Evolutionary conservation across 2,113 vertebrate genomes (phyloP).

Genomic region (Poeciliopsis turrubarensis): DNA sequence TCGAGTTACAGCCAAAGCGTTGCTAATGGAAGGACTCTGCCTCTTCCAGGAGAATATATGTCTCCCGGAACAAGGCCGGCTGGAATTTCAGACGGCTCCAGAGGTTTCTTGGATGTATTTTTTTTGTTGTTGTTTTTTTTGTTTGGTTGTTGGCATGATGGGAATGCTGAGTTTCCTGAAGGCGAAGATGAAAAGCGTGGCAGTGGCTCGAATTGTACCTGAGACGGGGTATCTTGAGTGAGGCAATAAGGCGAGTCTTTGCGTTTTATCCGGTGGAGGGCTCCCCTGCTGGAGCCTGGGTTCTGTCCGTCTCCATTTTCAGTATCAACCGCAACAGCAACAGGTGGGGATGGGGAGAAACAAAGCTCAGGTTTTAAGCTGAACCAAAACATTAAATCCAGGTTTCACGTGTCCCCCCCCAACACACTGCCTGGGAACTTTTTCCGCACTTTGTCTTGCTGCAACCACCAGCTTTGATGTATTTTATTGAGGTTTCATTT

Average conservation of each 20-base stretch:
- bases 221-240: neutral
- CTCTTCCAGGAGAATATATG: constrained; percentile 15
- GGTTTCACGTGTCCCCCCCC: no score
- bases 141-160: neutral
- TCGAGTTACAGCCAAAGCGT: constrained; percentile 24
- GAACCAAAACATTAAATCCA: constrained; percentile 22
- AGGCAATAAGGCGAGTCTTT: neutral
- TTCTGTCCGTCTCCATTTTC: constrained; percentile 33
- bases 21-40: constrained; percentile 37
- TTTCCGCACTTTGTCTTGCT: no score
- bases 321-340: constrained; percentile 36
- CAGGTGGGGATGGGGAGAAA: constrained; percentile 25
- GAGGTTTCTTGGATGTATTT: neutral
- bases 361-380: constrained; percentile 53
- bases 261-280: constrained; percentile 23
- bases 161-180: neutral
- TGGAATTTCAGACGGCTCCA: neutral
- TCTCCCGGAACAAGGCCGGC: neutral
- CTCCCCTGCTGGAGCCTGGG: constrained; percentile 9
- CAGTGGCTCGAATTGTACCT: neutral
- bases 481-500: no score
- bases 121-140: neutral
- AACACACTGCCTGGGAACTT: no score
- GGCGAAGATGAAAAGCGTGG: neutral
- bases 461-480: no score